Base-by-base conservation (phyloP, 2,888 invertebrate genomes). In the Cremastinae sp. region DNA sequence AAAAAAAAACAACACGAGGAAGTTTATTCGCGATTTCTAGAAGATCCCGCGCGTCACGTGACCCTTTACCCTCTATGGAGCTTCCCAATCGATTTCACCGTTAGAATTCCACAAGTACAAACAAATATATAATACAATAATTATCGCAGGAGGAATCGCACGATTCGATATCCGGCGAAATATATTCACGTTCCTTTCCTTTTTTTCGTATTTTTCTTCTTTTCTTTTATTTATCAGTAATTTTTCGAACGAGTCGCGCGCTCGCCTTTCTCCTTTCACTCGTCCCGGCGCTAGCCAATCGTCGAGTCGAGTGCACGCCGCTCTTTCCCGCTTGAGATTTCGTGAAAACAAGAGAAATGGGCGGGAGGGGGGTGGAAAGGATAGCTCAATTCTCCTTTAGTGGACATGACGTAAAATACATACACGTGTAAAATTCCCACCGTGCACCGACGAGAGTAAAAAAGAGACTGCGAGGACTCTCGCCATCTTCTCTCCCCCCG, bases 241-340 rank as follows among this genome's bases (percentile, higher is more conserved):
- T 78, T 79, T 82, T 80, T 81, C 78, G 70, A 79, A 77, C 80
- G 79, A 69, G 41, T 51, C 53, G 16, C 51, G 22, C 28, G 28
- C 20, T 28, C 80, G 84, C 88, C 88, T 88, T 88, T 87, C 88
- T 88, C 89, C 89, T 89, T 89, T 89, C 89, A 89, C 89, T 84
- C 78, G 39, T 55, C 62, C 14, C 53, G 47, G 49, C 16, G 28
- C 45, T 47, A 68, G 76, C 55, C 79, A 74, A 75, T 73, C 39
- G 51, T 47, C 49, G 62, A 49, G 49, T 43, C 45, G 47, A 66
- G 47, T 66, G 56, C 66, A 66, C 22, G 47, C 20, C 43, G n/a
- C n/a, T 10, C 8, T 56, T 66, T 56, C 56, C 56, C 56, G 12
- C 56, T 20, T 39, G 16, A 14, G 59, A n/a, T n/a, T n/a, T n/a